Base-by-base conservation (phyloP, 2,888 invertebrate genomes). In the Andrena haemorrhoa region DNA sequence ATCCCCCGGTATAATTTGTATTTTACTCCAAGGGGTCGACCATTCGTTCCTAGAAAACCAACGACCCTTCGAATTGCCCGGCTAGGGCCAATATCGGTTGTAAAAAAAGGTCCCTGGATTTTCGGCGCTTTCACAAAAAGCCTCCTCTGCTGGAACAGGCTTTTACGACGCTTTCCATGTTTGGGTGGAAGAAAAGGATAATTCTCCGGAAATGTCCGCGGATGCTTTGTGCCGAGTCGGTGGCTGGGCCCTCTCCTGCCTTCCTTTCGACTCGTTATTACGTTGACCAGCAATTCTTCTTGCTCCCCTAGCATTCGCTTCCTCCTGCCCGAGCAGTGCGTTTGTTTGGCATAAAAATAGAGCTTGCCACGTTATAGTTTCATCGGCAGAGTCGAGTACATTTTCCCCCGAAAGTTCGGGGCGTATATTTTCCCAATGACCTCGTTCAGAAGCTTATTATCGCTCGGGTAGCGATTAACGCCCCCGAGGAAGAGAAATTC, bases 1-100 rank as follows among this genome's bases (percentile, higher is more conserved):
- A 85, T 80, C 79, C 83, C 63, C 53, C 61, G 78, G 82, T 85
- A 79, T 83, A 85, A 86, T 87, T 87, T 86, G 85, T 89, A 83
- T 87, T 86, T 84, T 84, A 76, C 76, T 84, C 74, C 83, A 1
- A 74, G 60, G 84, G 72, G 79, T 74, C 80, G 74, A 68, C 85
- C 77, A 80, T 87, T 84, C 86, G 82, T 82, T 85, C 83, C 69
- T 53, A 65, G 82, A 83, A 85, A 84, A 88, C 73, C 77, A 74
- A 87, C 75, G 84, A 73, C 85, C 83, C 81, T 86, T 87, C 85
- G 84, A 80, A 85, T 83, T 71, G 78, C 65, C 79, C 31, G 69
- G 65, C 23, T 58, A 33, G 6, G 73, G 79, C 49, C 82, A 86
- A 86, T 86, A 84, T 80, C 74, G 80, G 81, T 47, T 76, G 76